Evolutionary conservation across 2,888 invertebrate species (phyloP).

Genomic region (Craniophora ligustri): DNA sequence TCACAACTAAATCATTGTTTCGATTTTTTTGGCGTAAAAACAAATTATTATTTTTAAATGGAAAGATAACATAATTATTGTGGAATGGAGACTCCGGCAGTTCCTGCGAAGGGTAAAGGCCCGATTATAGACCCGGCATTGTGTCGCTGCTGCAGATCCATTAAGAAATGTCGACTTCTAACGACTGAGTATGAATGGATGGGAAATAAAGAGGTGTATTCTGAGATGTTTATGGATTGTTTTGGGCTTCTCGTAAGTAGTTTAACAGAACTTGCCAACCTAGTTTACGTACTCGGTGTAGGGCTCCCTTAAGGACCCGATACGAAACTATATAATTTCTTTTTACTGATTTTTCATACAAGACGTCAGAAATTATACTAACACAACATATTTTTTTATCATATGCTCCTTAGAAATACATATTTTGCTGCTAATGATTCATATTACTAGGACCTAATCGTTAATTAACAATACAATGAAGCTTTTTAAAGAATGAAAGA

Average conservation of each 20-base stretch:
- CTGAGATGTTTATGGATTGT: slow-evolving; percentile 84
- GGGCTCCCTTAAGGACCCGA: not conserved
- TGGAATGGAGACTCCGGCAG: slow-evolving; percentile 59
- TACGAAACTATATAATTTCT: no score
- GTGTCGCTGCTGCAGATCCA: slow-evolving; percentile 80
- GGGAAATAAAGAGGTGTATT: slow-evolving; percentile 77
- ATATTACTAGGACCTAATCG: no score
- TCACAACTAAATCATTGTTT: slow-evolving; percentile 25
- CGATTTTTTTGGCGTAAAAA: slow-evolving; percentile 25
- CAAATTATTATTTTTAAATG: slow-evolving; percentile 46
- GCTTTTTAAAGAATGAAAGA: no score
- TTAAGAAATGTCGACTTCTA: slow-evolving; percentile 81
- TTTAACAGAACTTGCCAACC: no score
- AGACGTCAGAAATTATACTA: no score
- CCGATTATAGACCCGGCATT: slow-evolving; percentile 78
- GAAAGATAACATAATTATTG: slow-evolving; percentile 39
- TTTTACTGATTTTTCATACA: no score
- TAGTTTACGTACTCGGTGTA: not conserved
- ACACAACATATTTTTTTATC: no score
- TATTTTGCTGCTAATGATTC: no score
- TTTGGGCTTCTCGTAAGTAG: slow-evolving; percentile 80
- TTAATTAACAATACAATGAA: no score
- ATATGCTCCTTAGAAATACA: no score
- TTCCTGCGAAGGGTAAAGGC: slow-evolving; percentile 64
- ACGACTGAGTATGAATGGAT: slow-evolving; percentile 78